Conservation (phyloP, 2,797 vertebrate genomes). For the Danio jaintianensis region DNA sequence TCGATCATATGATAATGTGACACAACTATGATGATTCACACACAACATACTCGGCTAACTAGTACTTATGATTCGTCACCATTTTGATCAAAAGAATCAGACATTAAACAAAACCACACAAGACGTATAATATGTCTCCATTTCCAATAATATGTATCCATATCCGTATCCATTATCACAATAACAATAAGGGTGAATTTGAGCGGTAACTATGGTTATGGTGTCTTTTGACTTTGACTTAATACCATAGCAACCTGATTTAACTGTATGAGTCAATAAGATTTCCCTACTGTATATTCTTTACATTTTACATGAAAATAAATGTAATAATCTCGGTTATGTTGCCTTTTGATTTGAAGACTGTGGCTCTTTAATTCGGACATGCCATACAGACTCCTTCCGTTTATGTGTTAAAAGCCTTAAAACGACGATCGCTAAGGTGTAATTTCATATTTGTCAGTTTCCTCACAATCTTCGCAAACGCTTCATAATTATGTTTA, state of each 20-base stretch:
- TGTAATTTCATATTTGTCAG: background rate
- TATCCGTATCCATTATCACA: too few species aligned
- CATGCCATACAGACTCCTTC: background rate
- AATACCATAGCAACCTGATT: background rate
- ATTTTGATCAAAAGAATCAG: background rate
- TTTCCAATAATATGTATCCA: too few species aligned
- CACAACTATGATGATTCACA: background rate
- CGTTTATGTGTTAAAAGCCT: background rate
- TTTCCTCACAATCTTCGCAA: background rate
- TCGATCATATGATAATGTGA: too few species aligned
- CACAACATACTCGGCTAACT: too few species aligned
- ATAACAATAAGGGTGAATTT: background rate
- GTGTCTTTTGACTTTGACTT: background rate
- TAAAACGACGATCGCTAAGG: background rate
- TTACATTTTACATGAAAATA: background rate
- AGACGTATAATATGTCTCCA: too few species aligned
- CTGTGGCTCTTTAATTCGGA: background rate
- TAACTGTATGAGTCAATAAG: background rate
- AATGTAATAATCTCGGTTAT: background rate
- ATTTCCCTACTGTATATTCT: background rate
- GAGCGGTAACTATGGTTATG: conserved; percentile 7
- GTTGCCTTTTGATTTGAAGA: background rate
- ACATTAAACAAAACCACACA: background rate
- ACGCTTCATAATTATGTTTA: background rate
- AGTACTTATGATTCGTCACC: too few species aligned